These are phyloP conservation scores for Ormia ochracea DNA, from an alignment of 2,888 invertebrate species.

Conservation along the genomic window DNA sequence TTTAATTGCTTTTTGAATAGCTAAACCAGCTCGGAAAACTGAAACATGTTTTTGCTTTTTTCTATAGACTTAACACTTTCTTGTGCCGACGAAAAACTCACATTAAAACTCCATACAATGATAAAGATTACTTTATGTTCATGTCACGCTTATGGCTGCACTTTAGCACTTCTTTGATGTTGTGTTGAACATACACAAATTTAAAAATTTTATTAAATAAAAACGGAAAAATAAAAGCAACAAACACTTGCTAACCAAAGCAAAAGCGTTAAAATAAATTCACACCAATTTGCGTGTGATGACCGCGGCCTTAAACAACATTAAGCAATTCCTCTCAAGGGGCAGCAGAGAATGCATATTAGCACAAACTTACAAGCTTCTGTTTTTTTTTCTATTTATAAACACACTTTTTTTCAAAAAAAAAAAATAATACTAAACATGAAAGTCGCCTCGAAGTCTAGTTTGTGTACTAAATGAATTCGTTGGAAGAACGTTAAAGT, in stretches of 20 bases:
- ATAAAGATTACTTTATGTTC: constrained; percentile 30
- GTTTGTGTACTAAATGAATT: not conserved
- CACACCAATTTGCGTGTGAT: constrained; percentile 23
- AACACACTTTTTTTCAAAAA: not conserved
- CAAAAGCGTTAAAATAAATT: constrained; percentile 41
- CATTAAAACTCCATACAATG: not conserved
- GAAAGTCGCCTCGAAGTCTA: constrained; percentile 17
- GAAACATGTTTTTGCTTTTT: constrained; percentile 5
- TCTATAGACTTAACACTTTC: constrained; percentile 18
- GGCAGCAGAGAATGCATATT: not conserved
- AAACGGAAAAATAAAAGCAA: constrained; percentile 8
- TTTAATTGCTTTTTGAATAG: constrained; percentile 15
- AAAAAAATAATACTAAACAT: not conserved
- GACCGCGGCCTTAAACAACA: not conserved
- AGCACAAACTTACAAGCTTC: not conserved
- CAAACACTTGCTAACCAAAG: constrained; percentile 29
- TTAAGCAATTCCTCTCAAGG: not conserved
- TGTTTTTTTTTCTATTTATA: not conserved
- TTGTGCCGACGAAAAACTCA: not conserved
- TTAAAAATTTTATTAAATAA: not conserved
- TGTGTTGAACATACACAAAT: not conserved
- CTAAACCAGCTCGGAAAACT: constrained; percentile 26
- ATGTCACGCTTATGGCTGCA: constrained; percentile 30
- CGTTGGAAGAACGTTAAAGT: too few species aligned
- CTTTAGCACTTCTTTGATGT: constrained; percentile 30